Conservation (phyloP, 53 echinoderm and acorn worm genomes). For the Antedon mediterranea region DNA sequence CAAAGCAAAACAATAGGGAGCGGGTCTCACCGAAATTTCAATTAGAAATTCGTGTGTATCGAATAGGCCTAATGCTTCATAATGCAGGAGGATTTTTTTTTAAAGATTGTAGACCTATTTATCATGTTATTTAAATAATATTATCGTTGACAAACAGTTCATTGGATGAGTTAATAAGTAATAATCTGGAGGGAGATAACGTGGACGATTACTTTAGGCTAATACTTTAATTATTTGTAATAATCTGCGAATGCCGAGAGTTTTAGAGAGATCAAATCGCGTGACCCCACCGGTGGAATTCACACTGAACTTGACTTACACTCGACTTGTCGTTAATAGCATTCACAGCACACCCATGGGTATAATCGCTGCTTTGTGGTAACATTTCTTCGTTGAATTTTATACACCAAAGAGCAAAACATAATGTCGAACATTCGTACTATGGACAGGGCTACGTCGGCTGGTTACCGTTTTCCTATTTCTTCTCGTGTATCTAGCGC, state of each 20-base stretch:
- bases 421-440: not conserved
- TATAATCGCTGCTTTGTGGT: not conserved
- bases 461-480: constrained; percentile 75
- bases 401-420: not conserved
- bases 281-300: not conserved
- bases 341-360: not conserved
- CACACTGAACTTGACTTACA: not conserved
- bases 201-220: too few relatives aligned
- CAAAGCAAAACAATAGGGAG: not conserved
- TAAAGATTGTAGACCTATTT: too few relatives aligned
- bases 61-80: too few relatives aligned
- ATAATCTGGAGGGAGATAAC: too few relatives aligned
- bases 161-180: too few relatives aligned
- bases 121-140: too few relatives aligned
- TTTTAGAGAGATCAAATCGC: not conserved
- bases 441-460: constrained; percentile 63
- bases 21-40: too few relatives aligned
- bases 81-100: too few relatives aligned
- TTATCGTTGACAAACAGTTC: too few relatives aligned
- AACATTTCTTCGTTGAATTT: not conserved
- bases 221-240: too few relatives aligned
- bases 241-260: not conserved
- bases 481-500: constrained; percentile 65
- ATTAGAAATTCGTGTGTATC: too few relatives aligned
- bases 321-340: not conserved